These are phyloP conservation scores for Chloroceryle aenea DNA, from an alignment of 2,113 vertebrate genomes.

Conservation along the genomic window DNA sequence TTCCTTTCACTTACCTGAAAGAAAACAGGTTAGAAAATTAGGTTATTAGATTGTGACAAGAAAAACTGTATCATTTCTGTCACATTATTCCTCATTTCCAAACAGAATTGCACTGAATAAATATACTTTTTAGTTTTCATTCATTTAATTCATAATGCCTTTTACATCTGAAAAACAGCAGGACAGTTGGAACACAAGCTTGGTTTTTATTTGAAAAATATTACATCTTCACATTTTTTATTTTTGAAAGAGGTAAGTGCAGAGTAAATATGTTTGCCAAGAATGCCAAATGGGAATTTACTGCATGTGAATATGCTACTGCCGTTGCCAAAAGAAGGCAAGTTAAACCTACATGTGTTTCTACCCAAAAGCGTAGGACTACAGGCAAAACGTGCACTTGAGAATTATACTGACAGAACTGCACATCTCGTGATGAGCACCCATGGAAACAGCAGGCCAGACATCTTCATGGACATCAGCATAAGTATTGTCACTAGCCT, in stretches of 20 bases:
- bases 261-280: not conserved
- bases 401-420: not conserved
- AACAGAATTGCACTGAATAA: not conserved
- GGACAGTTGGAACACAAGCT: not conserved
- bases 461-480: not conserved
- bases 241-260: not conserved
- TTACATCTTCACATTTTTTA: not conserved
- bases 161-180: not conserved
- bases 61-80: not conserved
- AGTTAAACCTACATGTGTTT: not conserved
- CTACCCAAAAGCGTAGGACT: not conserved
- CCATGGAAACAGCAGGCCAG: not conserved
- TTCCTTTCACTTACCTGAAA: constrained; percentile 62
- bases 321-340: not conserved
- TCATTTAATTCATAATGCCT: not conserved
- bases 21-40: constrained; percentile 22
- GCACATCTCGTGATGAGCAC: not conserved
- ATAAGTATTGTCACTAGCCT: not conserved
- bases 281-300: not conserved
- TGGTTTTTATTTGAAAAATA: not conserved
- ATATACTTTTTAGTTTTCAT: not conserved
- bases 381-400: not conserved
- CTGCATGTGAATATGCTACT: not conserved
- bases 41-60: not conserved
- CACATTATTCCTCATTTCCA: not conserved